Percentiles rank a stretch among this genome's conserved stretches.
These are phyloP conservation scores for Apostichopus leukothele DNA, from an alignment of 53 echinoderm and acorn worm species.

Conservation along the genomic window DNA sequence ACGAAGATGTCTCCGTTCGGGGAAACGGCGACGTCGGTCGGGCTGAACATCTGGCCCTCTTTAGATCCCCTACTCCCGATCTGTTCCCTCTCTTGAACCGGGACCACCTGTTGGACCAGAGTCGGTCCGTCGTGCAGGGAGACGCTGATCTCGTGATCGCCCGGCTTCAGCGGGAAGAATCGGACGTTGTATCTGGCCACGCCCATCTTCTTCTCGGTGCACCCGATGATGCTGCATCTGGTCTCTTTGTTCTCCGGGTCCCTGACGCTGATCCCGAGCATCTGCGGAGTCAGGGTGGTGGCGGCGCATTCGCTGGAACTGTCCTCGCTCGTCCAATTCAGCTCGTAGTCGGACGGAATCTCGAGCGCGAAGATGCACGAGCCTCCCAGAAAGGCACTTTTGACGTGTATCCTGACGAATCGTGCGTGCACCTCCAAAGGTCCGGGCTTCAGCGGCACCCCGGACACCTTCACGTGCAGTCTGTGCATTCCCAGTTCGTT, in stretches of 20 bases:
- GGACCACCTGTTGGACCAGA: conserved; percentile 69
- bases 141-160: conserved; percentile 76
- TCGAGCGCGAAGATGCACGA: conserved; percentile 77
- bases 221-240: conserved; percentile 64
- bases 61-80: conserved; percentile 73
- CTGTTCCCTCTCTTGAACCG: conserved; percentile 77
- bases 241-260: conserved; percentile 65
- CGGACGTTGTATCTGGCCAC: conserved; percentile 74
- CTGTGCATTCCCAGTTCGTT: conserved; percentile 71
- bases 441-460: conserved; percentile 73
- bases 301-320: conserved; percentile 52
- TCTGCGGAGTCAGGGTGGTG: conserved; percentile 65
- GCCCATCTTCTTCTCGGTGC: conserved; percentile 56
- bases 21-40: conserved; percentile 73
- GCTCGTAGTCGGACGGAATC: conserved; percentile 71
- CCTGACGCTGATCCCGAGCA: conserved; percentile 68
- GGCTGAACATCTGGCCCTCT: conserved; percentile 74
- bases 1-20: conserved; percentile 74
- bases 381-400: conserved; percentile 77
- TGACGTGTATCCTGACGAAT: conserved; percentile 70
- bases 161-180: conserved; percentile 66
- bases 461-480: conserved; percentile 71
- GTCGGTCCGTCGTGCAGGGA: conserved; percentile 50
- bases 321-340: conserved; percentile 58
- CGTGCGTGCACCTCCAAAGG: conserved; percentile 77